Evolutionary conservation across 2,888 invertebrate genomes (phyloP).

Genomic region (Acleris sparsana): DNA sequence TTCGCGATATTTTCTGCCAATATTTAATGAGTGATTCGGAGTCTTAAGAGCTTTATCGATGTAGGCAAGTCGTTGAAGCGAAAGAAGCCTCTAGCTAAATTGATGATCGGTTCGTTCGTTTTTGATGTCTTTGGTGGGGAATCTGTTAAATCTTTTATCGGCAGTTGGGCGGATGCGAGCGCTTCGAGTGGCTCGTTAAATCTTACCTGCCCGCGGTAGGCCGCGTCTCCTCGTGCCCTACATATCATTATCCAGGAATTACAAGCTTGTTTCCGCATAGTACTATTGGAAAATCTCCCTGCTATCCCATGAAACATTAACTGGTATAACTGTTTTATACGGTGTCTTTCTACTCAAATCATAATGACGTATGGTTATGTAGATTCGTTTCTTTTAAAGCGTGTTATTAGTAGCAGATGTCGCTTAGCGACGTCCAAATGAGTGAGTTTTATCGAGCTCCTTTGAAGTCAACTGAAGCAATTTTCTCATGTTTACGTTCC

Average conservation of each 20-base stretch:
- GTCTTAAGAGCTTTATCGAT: constrained; percentile 28
- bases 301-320: not conserved
- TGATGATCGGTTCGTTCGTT: constrained; percentile 54
- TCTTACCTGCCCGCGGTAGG: constrained; percentile 50
- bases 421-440: constrained; percentile 63
- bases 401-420: constrained; percentile 72
- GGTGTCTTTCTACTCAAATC: too few species aligned
- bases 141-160: constrained; percentile 67
- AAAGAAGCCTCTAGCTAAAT: constrained; percentile 51
- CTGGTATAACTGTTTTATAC: not conserved
- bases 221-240: constrained; percentile 43
- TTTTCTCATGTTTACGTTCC: constrained; percentile 63
- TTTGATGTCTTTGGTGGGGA: constrained; percentile 57
- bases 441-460: constrained; percentile 68
- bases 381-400: constrained; percentile 59
- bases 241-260: constrained; percentile 25
- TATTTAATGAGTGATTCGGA: constrained; percentile 33
- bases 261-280: constrained; percentile 1
- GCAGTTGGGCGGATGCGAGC: constrained; percentile 49
- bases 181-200: constrained; percentile 52
- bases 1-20: constrained; percentile 30
- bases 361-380: constrained; percentile 19
- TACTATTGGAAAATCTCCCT: not conserved
- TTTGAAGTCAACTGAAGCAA: constrained; percentile 71
- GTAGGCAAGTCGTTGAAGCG: constrained; percentile 40